Percentiles rank a stretch among this genome's conserved stretches.
These are phyloP conservation scores for Gonatopus flavifemur DNA, from an alignment of 1,140 invertebrate species.

Conservation along the genomic window DNA sequence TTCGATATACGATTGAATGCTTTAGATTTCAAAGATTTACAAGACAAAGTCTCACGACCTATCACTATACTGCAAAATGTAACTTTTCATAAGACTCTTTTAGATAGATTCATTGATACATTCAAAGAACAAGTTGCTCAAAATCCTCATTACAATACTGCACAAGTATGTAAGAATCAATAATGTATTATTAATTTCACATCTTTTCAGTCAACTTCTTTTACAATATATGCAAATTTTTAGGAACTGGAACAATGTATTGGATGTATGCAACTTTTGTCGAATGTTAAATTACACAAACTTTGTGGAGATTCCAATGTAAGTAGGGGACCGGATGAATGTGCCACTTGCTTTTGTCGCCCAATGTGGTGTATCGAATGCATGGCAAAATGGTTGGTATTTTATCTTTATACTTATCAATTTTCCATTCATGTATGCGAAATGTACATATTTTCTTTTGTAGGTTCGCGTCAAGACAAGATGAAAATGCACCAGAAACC, in stretches of 20 bases:
- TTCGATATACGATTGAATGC: conserved; percentile 78
- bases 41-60: conserved; percentile 72
- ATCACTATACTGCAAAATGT: conserved; percentile 77
- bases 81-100: conserved; percentile 75
- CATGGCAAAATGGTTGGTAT: conserved; percentile 78
- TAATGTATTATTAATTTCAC: conserved; percentile 5
- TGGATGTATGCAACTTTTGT: conserved; percentile 79
- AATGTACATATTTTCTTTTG: background rate
- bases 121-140: conserved; percentile 75
- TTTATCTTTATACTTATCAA: conserved; percentile 7
- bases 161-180: conserved; percentile 60
- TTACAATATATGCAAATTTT: conserved; percentile 25
- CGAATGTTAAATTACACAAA: conserved; percentile 81
- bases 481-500: conserved; percentile 68
- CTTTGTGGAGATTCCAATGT: conserved; percentile 62
- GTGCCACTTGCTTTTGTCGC: conserved; percentile 69
- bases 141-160: conserved; percentile 71
- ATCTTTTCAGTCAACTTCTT: conserved; percentile 1
- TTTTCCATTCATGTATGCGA: background rate
- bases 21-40: conserved; percentile 75
- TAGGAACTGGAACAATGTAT: conserved; percentile 82
- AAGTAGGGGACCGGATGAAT: conserved; percentile 52
- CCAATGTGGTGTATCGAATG: conserved; percentile 90
- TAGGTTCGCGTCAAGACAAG: conserved; percentile 80
- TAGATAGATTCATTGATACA: conserved; percentile 81